Evolutionary conservation across 2,797 vertebrate genomes (phyloP).

Genomic region (Catostomus latipinnis): DNA sequence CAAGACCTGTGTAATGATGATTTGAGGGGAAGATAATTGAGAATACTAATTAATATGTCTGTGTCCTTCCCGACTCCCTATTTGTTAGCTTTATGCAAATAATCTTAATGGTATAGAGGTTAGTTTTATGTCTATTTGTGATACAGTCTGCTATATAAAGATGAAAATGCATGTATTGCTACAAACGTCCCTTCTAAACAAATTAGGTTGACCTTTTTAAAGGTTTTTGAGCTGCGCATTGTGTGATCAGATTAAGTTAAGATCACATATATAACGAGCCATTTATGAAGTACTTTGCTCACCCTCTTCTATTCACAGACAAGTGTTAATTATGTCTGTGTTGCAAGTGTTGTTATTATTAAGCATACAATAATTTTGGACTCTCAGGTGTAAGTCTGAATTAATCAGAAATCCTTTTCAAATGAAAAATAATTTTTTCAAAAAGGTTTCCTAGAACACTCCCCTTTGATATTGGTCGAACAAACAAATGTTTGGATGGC

Average conservation of each 20-base stretch:
- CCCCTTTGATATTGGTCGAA: too few relatives aligned
- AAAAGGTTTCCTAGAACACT: too few relatives aligned
- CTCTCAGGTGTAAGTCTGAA: neutral
- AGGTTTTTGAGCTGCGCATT: conserved; percentile 1
- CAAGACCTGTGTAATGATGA: neutral
- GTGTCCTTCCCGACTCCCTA: conserved; percentile 61
- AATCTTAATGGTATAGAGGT: conserved; percentile 50
- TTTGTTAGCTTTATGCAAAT: conserved; percentile 67
- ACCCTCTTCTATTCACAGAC: neutral
- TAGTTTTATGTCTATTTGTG: conserved; percentile 42
- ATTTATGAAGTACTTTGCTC: neutral
- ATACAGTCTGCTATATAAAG: conserved; percentile 58
- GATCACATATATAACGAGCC: neutral
- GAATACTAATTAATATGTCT: conserved; percentile 78
- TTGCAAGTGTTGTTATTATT: neutral
- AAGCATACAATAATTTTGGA: neutral
- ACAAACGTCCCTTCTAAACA: conserved; percentile 76
- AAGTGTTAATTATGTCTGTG: neutral
- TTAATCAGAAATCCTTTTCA: neutral
- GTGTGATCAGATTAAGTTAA: neutral
- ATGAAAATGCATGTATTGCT: conserved; percentile 44
- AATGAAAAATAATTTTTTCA: neutral
- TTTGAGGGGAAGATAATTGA: conserved; percentile 63
- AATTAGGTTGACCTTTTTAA: conserved; percentile 68
- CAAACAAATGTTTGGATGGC: too few relatives aligned